Conservation (phyloP, 2,888 invertebrate species). For the Idaea straminata region DNA sequence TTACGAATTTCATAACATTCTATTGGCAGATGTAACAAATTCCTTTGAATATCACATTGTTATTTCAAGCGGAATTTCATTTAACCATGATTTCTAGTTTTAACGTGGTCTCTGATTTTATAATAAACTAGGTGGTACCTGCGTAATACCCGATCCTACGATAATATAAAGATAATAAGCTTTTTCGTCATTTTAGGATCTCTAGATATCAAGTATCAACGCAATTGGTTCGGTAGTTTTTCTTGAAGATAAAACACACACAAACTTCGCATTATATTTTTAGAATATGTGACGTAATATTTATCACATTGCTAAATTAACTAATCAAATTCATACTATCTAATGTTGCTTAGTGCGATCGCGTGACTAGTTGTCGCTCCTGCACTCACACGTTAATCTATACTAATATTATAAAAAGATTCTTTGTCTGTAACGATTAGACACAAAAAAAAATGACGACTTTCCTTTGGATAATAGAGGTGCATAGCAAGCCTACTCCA, state of each 20-base stretch:
- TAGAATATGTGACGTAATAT: constrained; percentile 56
- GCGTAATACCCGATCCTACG: too few species aligned
- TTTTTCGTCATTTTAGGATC: neutral
- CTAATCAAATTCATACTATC: constrained; percentile 59
- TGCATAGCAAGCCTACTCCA: too few species aligned
- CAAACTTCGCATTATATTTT: neutral
- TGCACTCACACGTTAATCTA: neutral
- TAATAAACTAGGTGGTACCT: too few species aligned
- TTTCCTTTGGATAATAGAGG: too few species aligned
- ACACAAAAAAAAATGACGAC: too few species aligned
- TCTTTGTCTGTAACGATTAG: too few species aligned
- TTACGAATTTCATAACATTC: constrained; percentile 55
- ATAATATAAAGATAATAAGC: too few species aligned
- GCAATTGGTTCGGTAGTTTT: neutral
- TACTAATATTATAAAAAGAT: neutral
- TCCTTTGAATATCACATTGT: constrained; percentile 39
- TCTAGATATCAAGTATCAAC: neutral
- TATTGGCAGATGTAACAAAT: constrained; percentile 46
- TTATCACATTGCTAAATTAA: constrained; percentile 54
- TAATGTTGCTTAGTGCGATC: constrained; percentile 27
- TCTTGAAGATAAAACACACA: neutral
- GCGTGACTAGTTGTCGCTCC: constrained; percentile 17
- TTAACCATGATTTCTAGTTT: neutral
- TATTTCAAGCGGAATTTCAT: neutral
- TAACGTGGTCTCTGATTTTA: too few species aligned